Conservation (phyloP, 2,113 vertebrate species). For the Phodopus roborovskii region DNA sequence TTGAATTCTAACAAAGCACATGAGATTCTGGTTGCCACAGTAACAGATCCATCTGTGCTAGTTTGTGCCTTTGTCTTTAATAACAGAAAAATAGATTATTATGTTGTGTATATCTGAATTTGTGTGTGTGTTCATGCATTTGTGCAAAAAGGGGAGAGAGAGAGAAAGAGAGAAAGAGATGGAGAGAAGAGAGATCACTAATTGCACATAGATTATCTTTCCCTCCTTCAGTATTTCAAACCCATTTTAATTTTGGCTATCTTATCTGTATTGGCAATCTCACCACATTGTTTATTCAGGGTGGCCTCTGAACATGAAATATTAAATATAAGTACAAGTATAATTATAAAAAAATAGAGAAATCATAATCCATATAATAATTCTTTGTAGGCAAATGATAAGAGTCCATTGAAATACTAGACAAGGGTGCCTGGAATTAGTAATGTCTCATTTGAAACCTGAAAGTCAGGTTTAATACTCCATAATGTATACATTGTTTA, state of each 20-base stretch:
- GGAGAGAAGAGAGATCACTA: background rate
- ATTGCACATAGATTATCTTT: background rate
- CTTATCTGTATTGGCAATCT: background rate
- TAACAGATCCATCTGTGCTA: constrained; percentile 39
- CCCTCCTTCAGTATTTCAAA: background rate
- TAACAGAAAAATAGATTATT: constrained; percentile 33
- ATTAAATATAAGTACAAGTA: background rate
- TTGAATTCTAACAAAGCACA: constrained; percentile 44
- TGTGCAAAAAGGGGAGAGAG: background rate
- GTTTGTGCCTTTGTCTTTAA: constrained; percentile 41
- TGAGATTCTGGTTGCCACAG: constrained; percentile 43
- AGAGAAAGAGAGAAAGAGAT: background rate
- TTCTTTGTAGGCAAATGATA: background rate
- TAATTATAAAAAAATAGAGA: background rate
- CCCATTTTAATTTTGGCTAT: background rate
- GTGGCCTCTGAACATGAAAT: background rate
- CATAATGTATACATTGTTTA: background rate
- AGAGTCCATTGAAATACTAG: background rate
- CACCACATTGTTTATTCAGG: background rate
- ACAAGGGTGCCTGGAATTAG: background rate
- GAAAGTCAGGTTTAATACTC: background rate
- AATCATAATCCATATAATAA: background rate
- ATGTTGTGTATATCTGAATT: background rate
- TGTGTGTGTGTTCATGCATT: background rate
- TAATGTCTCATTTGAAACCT: background rate